Conservation (phyloP, 2,113 vertebrate species). For the Glaucidium brasilianum region DNA sequence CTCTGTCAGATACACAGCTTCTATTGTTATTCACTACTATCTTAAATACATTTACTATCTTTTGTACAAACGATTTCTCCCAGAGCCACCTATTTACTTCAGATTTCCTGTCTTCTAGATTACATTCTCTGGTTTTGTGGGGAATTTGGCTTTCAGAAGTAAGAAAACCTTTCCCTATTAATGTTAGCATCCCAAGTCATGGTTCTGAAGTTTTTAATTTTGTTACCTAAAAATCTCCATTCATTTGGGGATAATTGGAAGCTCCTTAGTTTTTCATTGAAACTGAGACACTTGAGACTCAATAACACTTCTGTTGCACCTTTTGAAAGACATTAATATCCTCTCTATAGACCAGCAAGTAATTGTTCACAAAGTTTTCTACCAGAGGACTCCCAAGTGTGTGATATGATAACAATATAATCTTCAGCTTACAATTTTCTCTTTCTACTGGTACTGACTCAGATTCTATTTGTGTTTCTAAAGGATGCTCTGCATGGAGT, state of each 20-base stretch:
- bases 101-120: not conserved
- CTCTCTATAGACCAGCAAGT: not conserved
- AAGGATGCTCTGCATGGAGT: not conserved
- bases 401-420: not conserved
- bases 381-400: not conserved
- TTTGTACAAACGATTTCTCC: not conserved
- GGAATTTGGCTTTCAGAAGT: not conserved
- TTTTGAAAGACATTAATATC: not conserved
- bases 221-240: not conserved
- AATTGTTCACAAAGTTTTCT: slow-evolving; percentile 11
- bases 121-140: not conserved
- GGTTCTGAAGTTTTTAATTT: not conserved
- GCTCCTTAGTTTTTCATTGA: not conserved
- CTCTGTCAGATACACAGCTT: not conserved
- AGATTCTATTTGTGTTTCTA: not conserved
- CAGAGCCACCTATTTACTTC: not conserved
- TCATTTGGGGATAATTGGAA: not conserved
- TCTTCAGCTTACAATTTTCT: not conserved
- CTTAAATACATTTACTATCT: not conserved
- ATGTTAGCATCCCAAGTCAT: not conserved
- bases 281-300: not conserved
- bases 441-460: not conserved
- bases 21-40: not conserved
- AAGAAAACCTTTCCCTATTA: not conserved
- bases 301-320: not conserved